phyloP scores from a whole-genome alignment of 1,140 invertebrate genomes.

The Trichonephila clavata region DNA sequence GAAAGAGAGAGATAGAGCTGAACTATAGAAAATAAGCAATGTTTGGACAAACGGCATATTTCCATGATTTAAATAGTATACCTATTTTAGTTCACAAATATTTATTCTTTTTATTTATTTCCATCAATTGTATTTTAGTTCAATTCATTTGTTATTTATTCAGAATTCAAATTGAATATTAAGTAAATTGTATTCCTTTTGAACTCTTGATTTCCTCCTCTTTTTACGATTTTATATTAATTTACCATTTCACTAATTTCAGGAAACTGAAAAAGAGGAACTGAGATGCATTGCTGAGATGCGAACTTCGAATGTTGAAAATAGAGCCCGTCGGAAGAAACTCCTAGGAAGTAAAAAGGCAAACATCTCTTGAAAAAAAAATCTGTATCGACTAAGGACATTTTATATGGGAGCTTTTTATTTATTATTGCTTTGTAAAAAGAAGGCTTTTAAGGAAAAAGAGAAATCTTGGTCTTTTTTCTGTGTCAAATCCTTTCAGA shows the following conservation, averaged over 20 bases:
- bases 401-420: neutral
- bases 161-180: too few relatives aligned
- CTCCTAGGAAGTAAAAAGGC: neutral
- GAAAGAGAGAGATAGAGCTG: too few relatives aligned
- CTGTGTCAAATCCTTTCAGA: too few relatives aligned
- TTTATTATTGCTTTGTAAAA: neutral
- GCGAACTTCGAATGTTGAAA: constrained; percentile 68
- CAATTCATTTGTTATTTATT: too few relatives aligned
- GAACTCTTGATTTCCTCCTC: too few relatives aligned
- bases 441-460: neutral
- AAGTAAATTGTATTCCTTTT: too few relatives aligned
- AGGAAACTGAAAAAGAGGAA: constrained; percentile 75
- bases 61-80: too few relatives aligned
- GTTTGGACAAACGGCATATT: too few relatives aligned
- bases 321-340: constrained; percentile 41
- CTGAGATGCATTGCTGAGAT: constrained; percentile 64
- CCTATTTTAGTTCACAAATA: too few relatives aligned
- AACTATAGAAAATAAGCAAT: too few relatives aligned
- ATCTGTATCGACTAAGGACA: neutral
- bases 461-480: neutral
- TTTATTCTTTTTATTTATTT: too few relatives aligned
- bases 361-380: neutral
- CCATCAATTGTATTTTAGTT: too few relatives aligned
- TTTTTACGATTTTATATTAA: neutral
- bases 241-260: neutral